Evolutionary conservation across 2,113 vertebrate species (phyloP), one percentile per base, ranked within the genome.

Genomic region (Ranitomeya imitator): DNA sequence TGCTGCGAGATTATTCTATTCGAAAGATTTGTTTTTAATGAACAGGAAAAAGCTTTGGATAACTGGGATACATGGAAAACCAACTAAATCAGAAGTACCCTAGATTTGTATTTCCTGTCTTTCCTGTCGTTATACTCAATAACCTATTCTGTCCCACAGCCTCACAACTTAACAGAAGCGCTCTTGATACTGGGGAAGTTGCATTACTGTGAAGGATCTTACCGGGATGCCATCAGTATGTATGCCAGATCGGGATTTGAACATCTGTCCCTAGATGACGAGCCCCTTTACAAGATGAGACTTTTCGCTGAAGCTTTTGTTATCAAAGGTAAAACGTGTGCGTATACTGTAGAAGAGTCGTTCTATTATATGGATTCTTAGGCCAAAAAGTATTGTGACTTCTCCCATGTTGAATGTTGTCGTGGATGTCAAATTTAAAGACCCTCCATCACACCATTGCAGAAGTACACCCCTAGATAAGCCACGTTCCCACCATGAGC

Each of bases 221-320:
- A 96, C 93, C 93, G 97, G 85, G 98, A 99, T 21, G 96, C 98
- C 51, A 94, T 97, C 93, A 98, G 98, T 90, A 99, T 99, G 98
- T 99, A 99, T 16, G 97, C 96, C 1, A 94, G 93, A 90, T 96
- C 97, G 9, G 96, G 96, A 60, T 95, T 99, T 21, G 98, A 99
- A 73, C 96, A 97, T 87, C 92, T 99, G 67, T 95, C 95, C 0
- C 89, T 94, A 84, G 96, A 97, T 11, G 95, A 95, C 83, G 95
- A 97, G 90, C 98, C 97, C 0, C 91, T 96, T 83, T 99, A 99
- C 86, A 90, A 96, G 91, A 96, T 99, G 90, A 96, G 98, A n/a
- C 93, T 99, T 91, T 91, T 99, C 90, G 94, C 98, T 0, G 98
- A 99, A 93, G 97, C 97, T 0, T 97, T 97, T 0, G 95, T 98